Evolutionary conservation across 1,140 invertebrate genomes (phyloP).

Genomic region (Cepaea nemoralis): DNA sequence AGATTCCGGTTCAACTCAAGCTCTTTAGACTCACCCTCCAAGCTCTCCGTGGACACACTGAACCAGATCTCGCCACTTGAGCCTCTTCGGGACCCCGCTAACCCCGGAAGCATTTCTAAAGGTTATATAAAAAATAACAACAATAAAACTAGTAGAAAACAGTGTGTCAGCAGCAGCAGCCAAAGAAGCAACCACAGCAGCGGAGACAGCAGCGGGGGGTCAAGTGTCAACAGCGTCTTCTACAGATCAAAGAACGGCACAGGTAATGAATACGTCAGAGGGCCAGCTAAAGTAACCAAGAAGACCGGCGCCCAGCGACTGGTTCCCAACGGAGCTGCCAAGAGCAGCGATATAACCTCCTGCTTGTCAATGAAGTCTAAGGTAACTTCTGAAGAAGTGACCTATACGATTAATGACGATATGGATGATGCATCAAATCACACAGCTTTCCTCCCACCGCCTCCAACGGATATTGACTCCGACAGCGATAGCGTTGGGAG

Average conservation of each 20-base stretch:
- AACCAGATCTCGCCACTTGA: conserved; percentile 18
- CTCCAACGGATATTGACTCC: conserved; percentile 34
- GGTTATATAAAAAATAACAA: neutral
- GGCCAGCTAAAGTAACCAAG: neutral
- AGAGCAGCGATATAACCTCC: neutral
- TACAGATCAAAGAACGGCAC: neutral
- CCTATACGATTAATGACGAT: conserved; percentile 31
- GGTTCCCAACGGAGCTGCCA: neutral
- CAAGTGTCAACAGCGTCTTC: conserved; percentile 37
- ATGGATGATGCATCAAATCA: conserved; percentile 28
- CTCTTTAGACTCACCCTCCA: conserved; percentile 30
- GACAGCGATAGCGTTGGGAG: conserved; percentile 30
- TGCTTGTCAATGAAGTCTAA: conserved; percentile 30
- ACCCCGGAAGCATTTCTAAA: neutral
- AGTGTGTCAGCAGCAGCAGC: conserved; percentile 1
- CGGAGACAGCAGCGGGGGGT: neutral
- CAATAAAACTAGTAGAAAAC: neutral
- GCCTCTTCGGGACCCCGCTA: neutral
- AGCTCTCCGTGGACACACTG: conserved; percentile 20
- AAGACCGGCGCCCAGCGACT: neutral
- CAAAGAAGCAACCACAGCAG: conserved; percentile 8
- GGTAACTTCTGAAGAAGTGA: conserved; percentile 31
- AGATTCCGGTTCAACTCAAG: conserved; percentile 29
- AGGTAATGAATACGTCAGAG: conserved; percentile 18
- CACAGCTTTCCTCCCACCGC: conserved; percentile 30